Evolutionary conservation across 1,140 invertebrate species (phyloP), one percentile per base, ranked within the genome.

Genomic region (Phthorimaea operculella): DNA sequence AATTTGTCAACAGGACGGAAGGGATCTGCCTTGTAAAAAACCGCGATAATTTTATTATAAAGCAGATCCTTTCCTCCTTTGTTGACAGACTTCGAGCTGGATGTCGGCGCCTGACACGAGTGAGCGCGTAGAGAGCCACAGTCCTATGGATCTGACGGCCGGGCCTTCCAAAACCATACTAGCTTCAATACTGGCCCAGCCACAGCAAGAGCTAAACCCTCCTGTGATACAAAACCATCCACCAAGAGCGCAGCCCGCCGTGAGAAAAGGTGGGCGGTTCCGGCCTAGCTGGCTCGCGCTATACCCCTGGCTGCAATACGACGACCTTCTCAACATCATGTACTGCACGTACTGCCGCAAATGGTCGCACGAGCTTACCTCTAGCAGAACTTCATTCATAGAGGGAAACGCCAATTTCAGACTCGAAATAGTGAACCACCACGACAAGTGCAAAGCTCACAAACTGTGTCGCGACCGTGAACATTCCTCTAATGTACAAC

Each of bases 391-490:
- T 16, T 92, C 90, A 1, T 93, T 93, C 65, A 90, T 91, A 4
- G 88, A 90, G 61, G 91, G 91, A n/a, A 92, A 91, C 66, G 88
- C 88, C 28, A 92, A 92, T 73, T 92, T 92, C 79, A 87, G 91
- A 54, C 79, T 92, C 33, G 91, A 92, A 82, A 93, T 92, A 64
- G 88, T 92, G 16, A 92, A 92, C 73, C 91, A 92, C 77, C 91
- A 92, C 69, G 90, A 92, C 75, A 92, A 90, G 69, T 92, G 90
- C 69, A 92, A 92, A 74, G 90, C 90, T n/a, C 90, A 92, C 68
- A 87, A 89, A 59, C 69, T 92, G 52, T 92, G 90, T 64, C 77
- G 76, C 47, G 83, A 87, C 45, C 67, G 84, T 0, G 87, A 88
- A 68, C 62, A 74, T 9, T 47, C 44, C 14, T 9, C 44, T 47